A percentile compares a stretch with the other conserved stretches of the same genome.
Evolutionary conservation across 2,888 invertebrate species (phyloP).

Genomic region (Callinectes sapidus): DNA sequence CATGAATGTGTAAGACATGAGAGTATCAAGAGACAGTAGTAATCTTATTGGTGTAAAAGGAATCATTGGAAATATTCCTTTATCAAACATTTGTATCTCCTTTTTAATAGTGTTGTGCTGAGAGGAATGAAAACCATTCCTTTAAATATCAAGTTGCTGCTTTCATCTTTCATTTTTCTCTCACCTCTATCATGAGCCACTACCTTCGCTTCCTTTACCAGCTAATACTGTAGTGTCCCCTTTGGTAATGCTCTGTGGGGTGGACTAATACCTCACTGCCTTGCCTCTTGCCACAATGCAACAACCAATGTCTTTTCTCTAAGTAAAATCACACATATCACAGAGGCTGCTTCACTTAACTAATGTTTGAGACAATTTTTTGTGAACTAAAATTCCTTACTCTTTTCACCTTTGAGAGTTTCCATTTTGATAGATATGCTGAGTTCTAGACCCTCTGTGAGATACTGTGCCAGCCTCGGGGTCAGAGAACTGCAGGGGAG

Average conservation of each 20-base stretch:
- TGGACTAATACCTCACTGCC: constrained; percentile 31
- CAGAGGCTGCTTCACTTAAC: constrained; percentile 27
- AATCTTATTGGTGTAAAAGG: not conserved
- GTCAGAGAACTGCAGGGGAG: constrained; percentile 49
- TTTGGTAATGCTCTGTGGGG: constrained; percentile 21
- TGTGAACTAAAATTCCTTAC: not conserved
- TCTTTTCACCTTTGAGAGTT: constrained; percentile 20
- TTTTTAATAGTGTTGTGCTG: not conserved
- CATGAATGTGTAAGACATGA: not conserved
- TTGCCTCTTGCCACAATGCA: not conserved
- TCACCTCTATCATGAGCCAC: not conserved
- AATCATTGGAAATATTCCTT: not conserved
- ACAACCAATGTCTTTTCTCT: constrained; percentile 20
- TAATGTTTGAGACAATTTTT: constrained; percentile 10
- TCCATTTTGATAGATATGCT: constrained; percentile 47
- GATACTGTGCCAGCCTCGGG: constrained; percentile 68
- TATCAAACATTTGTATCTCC: not conserved
- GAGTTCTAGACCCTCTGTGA: constrained; percentile 60
- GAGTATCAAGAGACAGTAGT: not conserved
- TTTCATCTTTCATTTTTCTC: not conserved
- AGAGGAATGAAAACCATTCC: not conserved
- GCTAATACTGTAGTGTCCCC: constrained; percentile 17
- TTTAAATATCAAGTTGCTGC: not conserved
- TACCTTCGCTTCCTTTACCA: not conserved
- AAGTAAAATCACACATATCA: constrained; percentile 24